Conservation (phyloP, 2,113 vertebrate genomes). For the Ramphastos sulfuratus region DNA sequence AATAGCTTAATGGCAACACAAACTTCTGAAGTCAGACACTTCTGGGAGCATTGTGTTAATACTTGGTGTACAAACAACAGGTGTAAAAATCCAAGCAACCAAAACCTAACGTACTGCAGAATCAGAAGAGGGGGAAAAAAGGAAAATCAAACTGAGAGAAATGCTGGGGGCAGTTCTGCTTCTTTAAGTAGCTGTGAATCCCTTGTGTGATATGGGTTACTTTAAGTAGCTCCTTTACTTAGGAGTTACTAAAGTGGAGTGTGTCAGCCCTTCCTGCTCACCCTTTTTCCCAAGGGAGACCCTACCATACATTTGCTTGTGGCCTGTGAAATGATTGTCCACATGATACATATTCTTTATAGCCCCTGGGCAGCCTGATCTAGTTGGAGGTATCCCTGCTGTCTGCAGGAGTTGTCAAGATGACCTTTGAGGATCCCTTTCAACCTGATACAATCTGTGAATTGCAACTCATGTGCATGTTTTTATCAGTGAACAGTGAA, state of each 20-base stretch:
- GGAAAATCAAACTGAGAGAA: not conserved
- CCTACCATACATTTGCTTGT: no score
- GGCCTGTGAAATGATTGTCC: not conserved
- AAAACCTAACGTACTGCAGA: not conserved
- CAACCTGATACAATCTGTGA: not conserved
- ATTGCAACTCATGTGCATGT: not conserved
- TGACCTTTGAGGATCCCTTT: no score
- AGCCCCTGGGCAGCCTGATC: not conserved
- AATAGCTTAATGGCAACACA: conserved; percentile 50
- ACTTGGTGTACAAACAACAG: not conserved
- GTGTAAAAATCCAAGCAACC: not conserved
- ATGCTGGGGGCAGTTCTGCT: not conserved
- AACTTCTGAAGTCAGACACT: conserved; percentile 46
- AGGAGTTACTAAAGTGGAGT: not conserved
- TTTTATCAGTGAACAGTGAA: not conserved
- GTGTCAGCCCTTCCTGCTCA: not conserved
- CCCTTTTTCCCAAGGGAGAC: not conserved
- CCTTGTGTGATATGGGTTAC: not conserved
- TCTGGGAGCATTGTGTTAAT: not conserved
- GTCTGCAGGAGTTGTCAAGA: no score
- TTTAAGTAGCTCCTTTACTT: not conserved
- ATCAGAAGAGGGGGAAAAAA: not conserved
- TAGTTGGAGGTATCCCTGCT: no score
- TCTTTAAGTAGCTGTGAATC: not conserved
- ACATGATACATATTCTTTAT: not conserved